Evolutionary conservation across 2,797 vertebrate genomes (phyloP).

Genomic region (Protosalanx chinensis): DNA sequence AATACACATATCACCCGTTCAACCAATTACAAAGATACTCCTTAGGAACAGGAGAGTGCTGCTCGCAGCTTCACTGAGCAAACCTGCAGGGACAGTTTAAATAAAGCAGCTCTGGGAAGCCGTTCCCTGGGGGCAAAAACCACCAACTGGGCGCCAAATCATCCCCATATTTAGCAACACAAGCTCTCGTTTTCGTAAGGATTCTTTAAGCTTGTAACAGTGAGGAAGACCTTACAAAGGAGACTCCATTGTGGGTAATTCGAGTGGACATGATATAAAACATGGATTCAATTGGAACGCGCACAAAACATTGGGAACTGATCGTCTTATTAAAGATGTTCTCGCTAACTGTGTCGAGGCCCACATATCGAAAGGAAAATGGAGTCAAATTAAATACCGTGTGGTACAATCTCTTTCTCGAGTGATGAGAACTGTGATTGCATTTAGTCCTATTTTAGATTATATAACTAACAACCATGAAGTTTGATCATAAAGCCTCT

Average conservation of each 20-base stretch:
- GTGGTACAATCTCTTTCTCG: slow-evolving; percentile 51
- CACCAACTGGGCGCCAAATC: slow-evolving; percentile 44
- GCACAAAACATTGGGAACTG: slow-evolving; percentile 58
- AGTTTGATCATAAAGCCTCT: slow-evolving; percentile 78
- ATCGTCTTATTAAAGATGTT: slow-evolving; percentile 61
- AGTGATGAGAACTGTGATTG: slow-evolving; percentile 72
- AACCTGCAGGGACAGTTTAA: slow-evolving; percentile 62
- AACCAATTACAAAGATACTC: slow-evolving; percentile 67
- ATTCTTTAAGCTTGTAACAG: slow-evolving; percentile 33
- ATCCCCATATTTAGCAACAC: slow-evolving; percentile 40
- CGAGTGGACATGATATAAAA: slow-evolving; percentile 55
- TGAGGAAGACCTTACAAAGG: slow-evolving; percentile 47
- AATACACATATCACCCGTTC: slow-evolving; percentile 72
- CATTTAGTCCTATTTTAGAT: slow-evolving; percentile 75
- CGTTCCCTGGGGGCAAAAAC: slow-evolving; percentile 49
- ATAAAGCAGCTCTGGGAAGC: slow-evolving; percentile 62
- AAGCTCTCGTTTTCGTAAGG: slow-evolving; percentile 18
- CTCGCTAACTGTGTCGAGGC: slow-evolving; percentile 42
- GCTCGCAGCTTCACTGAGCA: slow-evolving; percentile 58
- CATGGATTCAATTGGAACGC: slow-evolving; percentile 38
- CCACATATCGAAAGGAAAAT: slow-evolving; percentile 44
- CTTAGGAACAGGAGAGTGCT: slow-evolving; percentile 49
- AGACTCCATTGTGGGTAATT: slow-evolving; percentile 38
- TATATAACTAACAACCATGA: slow-evolving; percentile 80
- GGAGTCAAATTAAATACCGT: slow-evolving; percentile 52